These are phyloP conservation scores for Dyspetes luteomarginatus DNA, from an alignment of 2,888 invertebrate genomes.

Conservation along the genomic window DNA sequence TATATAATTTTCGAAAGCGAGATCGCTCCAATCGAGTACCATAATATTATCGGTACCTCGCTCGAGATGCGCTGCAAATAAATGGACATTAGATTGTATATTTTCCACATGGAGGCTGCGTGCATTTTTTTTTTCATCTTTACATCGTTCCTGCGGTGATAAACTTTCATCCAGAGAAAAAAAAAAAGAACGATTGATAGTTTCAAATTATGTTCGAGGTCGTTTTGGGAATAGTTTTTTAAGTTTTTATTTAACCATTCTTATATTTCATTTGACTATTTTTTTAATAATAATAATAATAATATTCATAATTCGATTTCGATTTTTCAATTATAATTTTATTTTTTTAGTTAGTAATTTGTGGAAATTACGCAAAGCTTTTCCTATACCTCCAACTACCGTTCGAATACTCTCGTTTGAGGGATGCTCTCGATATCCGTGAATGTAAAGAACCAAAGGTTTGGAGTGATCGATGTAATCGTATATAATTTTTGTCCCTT, in stretches of 20 bases:
- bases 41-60: constrained; percentile 72
- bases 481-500: constrained; percentile 56
- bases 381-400: constrained; percentile 67
- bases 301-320: neutral
- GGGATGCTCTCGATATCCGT: constrained; percentile 70
- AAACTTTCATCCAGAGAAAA: neutral
- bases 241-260: too few relatives aligned
- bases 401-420: constrained; percentile 69
- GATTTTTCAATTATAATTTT: neutral
- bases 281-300: neutral
- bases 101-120: neutral
- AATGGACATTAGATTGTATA: too few relatives aligned
- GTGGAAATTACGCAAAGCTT: neutral
- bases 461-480: constrained; percentile 60
- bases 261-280: neutral
- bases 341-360: too few relatives aligned
- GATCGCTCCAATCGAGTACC: constrained; percentile 74
- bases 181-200: neutral
- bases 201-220: neutral
- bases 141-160: too few relatives aligned
- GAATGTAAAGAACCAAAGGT: constrained; percentile 70
- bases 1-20: constrained; percentile 68
- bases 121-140: neutral
- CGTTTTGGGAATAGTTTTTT: too few relatives aligned
- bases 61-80: constrained; percentile 70